Evolutionary conservation across 2,113 vertebrate genomes (phyloP).

Genomic region (Passer domesticus): DNA sequence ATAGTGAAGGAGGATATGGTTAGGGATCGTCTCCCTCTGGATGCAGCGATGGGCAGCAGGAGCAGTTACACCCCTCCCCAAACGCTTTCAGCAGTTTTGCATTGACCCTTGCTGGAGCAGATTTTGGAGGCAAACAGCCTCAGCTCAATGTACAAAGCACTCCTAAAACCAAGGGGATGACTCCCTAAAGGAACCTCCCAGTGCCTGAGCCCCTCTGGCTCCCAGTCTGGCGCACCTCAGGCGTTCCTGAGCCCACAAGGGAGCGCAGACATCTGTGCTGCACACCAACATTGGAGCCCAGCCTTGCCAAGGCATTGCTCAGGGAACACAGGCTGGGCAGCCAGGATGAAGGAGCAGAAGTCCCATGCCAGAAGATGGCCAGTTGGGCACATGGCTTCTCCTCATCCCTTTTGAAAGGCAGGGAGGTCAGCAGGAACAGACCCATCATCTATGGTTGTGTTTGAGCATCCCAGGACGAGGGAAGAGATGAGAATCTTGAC

Average conservation of each 20-base stretch:
- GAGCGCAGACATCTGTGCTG: fast-evolving
- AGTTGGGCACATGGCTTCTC: background rate
- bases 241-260: background rate
- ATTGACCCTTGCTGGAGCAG: fast-evolving
- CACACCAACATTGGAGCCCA: fast-evolving
- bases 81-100: background rate
- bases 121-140: background rate
- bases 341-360: background rate
- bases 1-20: background rate
- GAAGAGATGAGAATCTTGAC: too few relatives aligned
- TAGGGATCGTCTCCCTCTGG: background rate
- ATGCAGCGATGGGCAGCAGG: fast-evolving
- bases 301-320: fast-evolving
- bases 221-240: fast-evolving
- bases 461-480: too few relatives aligned
- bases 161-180: background rate
- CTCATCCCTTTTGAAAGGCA: background rate
- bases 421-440: background rate
- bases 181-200: background rate
- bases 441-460: fast-evolving
- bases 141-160: background rate
- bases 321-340: background rate
- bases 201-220: background rate
- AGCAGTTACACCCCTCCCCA: background rate
- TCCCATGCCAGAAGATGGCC: fast-evolving